Evolutionary conservation across 92 coral and sea anemone genomes (phyloP), one percentile per base, ranked within the genome.

Genomic region (Paramuricea clavata): DNA sequence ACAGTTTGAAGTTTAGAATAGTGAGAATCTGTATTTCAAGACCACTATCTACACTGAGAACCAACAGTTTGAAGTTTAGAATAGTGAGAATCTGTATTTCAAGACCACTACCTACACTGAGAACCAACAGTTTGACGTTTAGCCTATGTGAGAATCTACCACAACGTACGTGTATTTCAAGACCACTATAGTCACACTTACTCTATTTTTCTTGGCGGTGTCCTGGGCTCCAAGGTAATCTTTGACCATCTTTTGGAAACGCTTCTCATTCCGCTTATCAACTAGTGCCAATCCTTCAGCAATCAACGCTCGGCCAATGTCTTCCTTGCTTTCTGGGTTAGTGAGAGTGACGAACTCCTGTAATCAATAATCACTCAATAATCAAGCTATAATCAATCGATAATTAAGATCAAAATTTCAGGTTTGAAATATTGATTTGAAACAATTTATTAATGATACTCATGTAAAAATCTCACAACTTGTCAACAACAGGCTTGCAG

Each of bases 171-270:
- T 5, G 36, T 23, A 59, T 30, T 42, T 27, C 43, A 21, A 31
- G 30, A 69, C 33, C n/a, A n/a, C n/a, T n/a, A n/a, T n/a, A n/a
- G n/a, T n/a, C n/a, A n/a, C n/a, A 21, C 93, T 74, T 71, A 96
- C 99, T 89, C 99, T 91, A 2, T 98, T 92, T 83, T 93, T 94
- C 70, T 95, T 93, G 5, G 99, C 99, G 2, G 86, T 74, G n/a
- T 96, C 99, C 85, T 96, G 99, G 6, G 98, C 90, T 65, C 90
- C 88, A 13, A 27, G 69, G 73, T 96, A 96, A 23, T 96, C 99
- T 9, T 88, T 91, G 89, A 94, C 75, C 59, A 96, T 61, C 67
- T 96, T 94, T 92, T 94, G 99, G 10, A 96, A 87, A 56, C 98
- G 91, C 78, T 96, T 96, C 68, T 96, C 99, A 64, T 93, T 89